These are phyloP conservation scores for Dasyprocta punctata DNA, from an alignment of 2,113 vertebrate genomes.

Conservation along the genomic window DNA sequence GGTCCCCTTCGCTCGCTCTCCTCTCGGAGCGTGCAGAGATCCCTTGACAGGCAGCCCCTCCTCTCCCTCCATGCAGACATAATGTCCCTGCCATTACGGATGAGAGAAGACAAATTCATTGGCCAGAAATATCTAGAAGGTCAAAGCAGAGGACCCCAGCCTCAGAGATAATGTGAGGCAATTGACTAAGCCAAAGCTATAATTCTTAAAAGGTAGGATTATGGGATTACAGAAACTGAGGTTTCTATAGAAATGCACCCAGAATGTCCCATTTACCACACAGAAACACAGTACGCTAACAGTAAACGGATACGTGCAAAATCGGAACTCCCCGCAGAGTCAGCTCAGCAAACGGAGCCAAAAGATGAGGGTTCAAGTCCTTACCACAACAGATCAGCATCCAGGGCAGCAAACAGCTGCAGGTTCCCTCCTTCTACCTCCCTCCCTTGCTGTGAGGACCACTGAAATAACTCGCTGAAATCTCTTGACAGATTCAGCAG, in stretches of 20 bases:
- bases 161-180: background rate
- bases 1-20: background rate
- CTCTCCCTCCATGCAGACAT: background rate
- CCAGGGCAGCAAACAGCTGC: background rate
- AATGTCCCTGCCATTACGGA: background rate
- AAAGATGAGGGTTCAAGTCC: background rate
- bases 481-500: background rate
- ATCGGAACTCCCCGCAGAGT: background rate
- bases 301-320: background rate
- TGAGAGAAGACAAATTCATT: background rate
- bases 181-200: background rate
- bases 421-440: background rate
- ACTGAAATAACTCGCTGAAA: background rate
- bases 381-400: background rate
- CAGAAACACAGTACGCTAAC: background rate
- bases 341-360: background rate
- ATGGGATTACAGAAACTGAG: background rate
- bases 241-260: background rate
- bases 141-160: background rate
- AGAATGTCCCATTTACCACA: background rate
- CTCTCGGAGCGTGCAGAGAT: background rate
- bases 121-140: background rate
- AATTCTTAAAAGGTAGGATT: background rate
- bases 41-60: background rate
- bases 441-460: background rate